These are phyloP conservation scores for Menidia beryllina DNA, from an alignment of 2,113 vertebrate species.

Conservation along the genomic window DNA sequence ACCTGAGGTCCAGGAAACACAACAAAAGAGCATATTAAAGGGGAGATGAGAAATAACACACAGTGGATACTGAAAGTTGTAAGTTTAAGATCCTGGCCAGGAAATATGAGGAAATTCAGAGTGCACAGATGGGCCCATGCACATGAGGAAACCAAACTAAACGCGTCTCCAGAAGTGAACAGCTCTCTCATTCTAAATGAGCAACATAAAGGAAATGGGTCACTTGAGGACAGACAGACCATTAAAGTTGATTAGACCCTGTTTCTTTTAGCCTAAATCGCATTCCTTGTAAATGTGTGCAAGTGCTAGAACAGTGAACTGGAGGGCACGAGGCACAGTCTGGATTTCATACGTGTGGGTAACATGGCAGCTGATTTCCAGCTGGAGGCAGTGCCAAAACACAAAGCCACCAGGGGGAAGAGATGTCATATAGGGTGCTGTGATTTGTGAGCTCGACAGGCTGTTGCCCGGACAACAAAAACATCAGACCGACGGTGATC, in stretches of 20 bases:
- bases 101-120: constrained; percentile 12
- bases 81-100: constrained; percentile 5
- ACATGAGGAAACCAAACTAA: constrained; percentile 41
- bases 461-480: neutral
- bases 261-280: constrained; percentile 42
- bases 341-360: neutral
- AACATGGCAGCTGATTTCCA: neutral
- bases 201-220: constrained; percentile 51
- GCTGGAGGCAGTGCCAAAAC: neutral
- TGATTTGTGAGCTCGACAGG: neutral
- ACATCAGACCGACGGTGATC: neutral
- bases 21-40: constrained; percentile 4
- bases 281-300: constrained; percentile 31
- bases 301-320: constrained; percentile 16
- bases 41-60: constrained; percentile 15
- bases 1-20: constrained; percentile 3
- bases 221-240: constrained; percentile 43
- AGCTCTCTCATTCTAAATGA: constrained; percentile 50
- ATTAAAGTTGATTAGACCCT: constrained; percentile 49
- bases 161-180: constrained; percentile 31
- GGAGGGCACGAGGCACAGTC: neutral
- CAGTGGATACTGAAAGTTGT: constrained; percentile 7
- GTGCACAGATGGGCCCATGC: constrained; percentile 47
- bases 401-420: constrained; percentile 7
- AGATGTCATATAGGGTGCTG: neutral